phyloP scores from a whole-genome alignment of 2,888 invertebrate genomes.

The Synanthedon tipuliformis region DNA sequence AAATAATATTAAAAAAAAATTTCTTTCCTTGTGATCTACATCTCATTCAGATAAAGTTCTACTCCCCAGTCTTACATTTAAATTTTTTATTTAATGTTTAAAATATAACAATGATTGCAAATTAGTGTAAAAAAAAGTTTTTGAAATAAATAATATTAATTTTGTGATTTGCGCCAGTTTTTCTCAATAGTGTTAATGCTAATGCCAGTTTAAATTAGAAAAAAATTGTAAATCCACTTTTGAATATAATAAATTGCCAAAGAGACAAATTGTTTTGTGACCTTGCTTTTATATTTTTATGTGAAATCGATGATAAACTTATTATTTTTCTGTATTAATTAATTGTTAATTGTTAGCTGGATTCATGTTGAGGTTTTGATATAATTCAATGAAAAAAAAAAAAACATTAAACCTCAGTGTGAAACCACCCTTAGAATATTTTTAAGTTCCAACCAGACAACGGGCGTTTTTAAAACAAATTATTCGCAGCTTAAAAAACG shows the following conservation, averaged over 20 bases:
- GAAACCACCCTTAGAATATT: neutral
- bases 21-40: no score
- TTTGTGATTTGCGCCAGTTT: conserved; percentile 48
- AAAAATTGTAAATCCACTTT: conserved; percentile 68
- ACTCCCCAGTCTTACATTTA: no score
- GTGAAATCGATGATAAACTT: conserved; percentile 39
- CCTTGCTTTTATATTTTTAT: conserved; percentile 20
- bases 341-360: neutral
- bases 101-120: neutral
- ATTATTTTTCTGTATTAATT: conserved; percentile 16
- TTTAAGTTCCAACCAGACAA: no score
- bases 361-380: neutral
- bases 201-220: conserved; percentile 40
- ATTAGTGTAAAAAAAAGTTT: neutral
- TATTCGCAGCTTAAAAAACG: no score
- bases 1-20: no score
- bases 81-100: no score
- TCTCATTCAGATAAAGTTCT: no score
- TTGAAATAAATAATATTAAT: conserved; percentile 32
- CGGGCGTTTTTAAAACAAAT: no score
- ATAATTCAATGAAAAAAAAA: neutral
- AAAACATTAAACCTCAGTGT: neutral
- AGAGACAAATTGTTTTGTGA: conserved; percentile 55
- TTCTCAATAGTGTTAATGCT: conserved; percentile 57
- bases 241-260: conserved; percentile 65